phyloP scores from a whole-genome alignment of 1,140 invertebrate genomes.

The Vanessa atalanta region DNA sequence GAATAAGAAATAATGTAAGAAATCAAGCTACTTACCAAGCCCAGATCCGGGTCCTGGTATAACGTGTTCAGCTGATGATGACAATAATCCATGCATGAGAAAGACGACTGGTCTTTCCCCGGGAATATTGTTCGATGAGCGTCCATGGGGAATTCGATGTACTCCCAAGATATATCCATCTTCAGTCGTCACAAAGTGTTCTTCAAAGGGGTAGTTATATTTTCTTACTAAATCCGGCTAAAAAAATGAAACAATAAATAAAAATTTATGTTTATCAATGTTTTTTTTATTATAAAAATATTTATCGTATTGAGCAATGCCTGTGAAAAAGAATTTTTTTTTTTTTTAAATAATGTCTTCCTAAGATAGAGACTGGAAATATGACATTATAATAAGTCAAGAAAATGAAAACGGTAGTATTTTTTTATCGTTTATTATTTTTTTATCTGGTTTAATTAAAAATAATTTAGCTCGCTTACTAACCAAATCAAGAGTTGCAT shows the following conservation, averaged over 20 bases:
- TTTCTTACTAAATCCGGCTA: constrained; percentile 80
- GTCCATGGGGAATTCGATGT: constrained; percentile 81
- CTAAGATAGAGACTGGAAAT: too few relatives aligned
- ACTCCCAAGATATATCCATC: constrained; percentile 83
- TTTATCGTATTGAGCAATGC: background rate
- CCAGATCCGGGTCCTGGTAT: constrained; percentile 78
- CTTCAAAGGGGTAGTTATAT: constrained; percentile 82
- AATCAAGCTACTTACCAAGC: constrained; percentile 65
- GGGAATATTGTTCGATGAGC: constrained; percentile 55
- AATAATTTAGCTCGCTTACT: constrained; percentile 24
- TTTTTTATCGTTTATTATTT: background rate
- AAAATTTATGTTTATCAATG: too few relatives aligned
- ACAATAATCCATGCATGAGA: constrained; percentile 85
- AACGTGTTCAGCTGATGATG: constrained; percentile 82
- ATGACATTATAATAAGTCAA: too few relatives aligned
- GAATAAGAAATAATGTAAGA: background rate
- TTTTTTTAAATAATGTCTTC: too few relatives aligned
- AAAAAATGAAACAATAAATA: background rate
- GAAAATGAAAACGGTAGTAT: too few relatives aligned
- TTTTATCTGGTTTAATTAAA: background rate
- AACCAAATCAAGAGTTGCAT: constrained; percentile 59
- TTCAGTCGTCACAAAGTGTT: constrained; percentile 80
- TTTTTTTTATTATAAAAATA: background rate
- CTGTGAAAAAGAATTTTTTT: too few relatives aligned
- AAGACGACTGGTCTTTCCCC: constrained; percentile 72